Evolutionary conservation across 1,140 invertebrate species (phyloP).

Genomic region (Ceratosolen solmsi): DNA sequence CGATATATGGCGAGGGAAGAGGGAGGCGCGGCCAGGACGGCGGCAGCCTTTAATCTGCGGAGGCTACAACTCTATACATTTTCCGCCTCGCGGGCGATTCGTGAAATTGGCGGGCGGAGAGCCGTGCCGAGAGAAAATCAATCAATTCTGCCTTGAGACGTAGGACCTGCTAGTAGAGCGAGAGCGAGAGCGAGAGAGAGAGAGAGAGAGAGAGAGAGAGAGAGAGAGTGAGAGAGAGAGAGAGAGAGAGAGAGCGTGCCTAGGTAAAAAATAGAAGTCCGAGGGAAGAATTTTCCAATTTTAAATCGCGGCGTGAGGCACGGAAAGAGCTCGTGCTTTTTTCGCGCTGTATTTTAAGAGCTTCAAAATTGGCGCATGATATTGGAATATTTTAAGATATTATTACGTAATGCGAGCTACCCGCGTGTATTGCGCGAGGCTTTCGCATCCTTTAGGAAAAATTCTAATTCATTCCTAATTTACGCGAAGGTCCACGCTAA

Average conservation of each 20-base stretch:
- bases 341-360: not conserved
- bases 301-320: not conserved
- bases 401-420: not conserved
- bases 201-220: too few relatives aligned
- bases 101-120: conserved; percentile 59
- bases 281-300: not conserved
- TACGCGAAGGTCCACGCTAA: not conserved
- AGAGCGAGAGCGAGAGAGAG: too few relatives aligned
- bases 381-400: not conserved
- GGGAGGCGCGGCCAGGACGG: not conserved
- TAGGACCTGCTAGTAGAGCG: conserved; percentile 55
- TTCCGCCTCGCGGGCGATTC: conserved; percentile 50
- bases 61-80: conserved; percentile 56
- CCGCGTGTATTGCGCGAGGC: too few relatives aligned
- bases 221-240: too few relatives aligned
- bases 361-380: not conserved
- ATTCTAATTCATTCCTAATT: too few relatives aligned
- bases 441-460: not conserved
- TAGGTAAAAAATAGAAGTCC: conserved; percentile 24
- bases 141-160: conserved; percentile 61
- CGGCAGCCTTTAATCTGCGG: conserved; percentile 42
- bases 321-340: not conserved
- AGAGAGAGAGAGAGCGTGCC: too few relatives aligned
- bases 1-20: not conserved
- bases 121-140: conserved; percentile 64